Base-by-base conservation (phyloP, 92 coral and sea anemone species). In the Scolanthus callimorphus region DNA sequence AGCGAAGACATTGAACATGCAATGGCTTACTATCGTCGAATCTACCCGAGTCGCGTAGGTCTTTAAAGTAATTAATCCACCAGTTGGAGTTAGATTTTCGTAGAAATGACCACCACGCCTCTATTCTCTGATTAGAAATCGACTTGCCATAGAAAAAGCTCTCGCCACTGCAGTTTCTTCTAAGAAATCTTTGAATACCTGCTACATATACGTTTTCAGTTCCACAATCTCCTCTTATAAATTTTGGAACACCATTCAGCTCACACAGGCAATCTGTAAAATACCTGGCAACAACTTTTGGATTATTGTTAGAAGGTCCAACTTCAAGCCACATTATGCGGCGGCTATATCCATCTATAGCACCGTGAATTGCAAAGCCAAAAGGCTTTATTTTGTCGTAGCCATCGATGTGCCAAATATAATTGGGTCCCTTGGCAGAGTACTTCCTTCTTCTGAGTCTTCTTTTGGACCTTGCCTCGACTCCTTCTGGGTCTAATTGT, bases 331-430 rank as follows among this genome's bases (percentile, higher is more conserved):
- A 65, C 47, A 65, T 31, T 0, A 65, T 65, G 12, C 72, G 50
- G 17, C 62, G 62, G 17, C 72, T 65, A 50, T 46, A 65, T 11
- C 72, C 72, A 52, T 65, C 49, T 29, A 65, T 65, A 28, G 73
- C 65, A 38, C 34, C 66, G 37, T 68, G 75, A 4, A 68, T 55
- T 24, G 51, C 30, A 26, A 68, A 55, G 6, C 75, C 75, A 46
- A 41, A 68, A 26, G 75, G 75, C 23, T 68, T 68, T 2, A 68
- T 44, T 38, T 68, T 68, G 56, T 57, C 75, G 25, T 55, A 68
- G 19, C 75, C 79, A 30, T 61, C 71, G 3, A 53, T 29, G 38
- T 65, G 72, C 72, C 72, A 65, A 1, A 65, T 34, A 53, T 25
- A 51, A 29, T 65, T 71, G 21, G 79, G 79, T 11, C 70, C 61